phyloP scores from a whole-genome alignment of 2,797 vertebrate species.

The Selene dorsalis region DNA sequence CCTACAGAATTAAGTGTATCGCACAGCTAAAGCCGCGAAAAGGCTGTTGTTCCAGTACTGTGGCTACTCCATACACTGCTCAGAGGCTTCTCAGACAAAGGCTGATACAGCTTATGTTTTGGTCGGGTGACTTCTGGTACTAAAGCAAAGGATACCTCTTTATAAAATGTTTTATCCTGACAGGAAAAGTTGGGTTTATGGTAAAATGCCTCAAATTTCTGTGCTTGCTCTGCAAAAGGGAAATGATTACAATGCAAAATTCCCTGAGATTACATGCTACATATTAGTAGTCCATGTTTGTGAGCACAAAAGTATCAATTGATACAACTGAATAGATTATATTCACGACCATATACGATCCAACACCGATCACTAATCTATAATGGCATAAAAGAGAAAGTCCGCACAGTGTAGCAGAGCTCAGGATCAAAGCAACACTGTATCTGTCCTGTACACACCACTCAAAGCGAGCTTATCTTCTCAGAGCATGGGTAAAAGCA shows the following conservation, averaged over 20 bases:
- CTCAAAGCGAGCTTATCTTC: slow-evolving; percentile 76
- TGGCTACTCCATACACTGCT: background rate
- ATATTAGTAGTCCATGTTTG: slow-evolving; percentile 23
- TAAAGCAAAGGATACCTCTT: slow-evolving; percentile 30
- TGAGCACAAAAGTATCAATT: slow-evolving; percentile 29
- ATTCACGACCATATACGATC: slow-evolving; percentile 42
- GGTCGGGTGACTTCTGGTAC: slow-evolving; percentile 10
- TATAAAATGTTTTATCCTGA: background rate
- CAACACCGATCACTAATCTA: slow-evolving; percentile 45
- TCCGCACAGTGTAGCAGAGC: slow-evolving; percentile 49
- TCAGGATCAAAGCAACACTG: slow-evolving; percentile 62
- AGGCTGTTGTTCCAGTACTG: slow-evolving; percentile 51
- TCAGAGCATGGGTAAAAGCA: slow-evolving; percentile 66
- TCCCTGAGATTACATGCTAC: slow-evolving; percentile 8
- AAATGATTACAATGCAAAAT: background rate
- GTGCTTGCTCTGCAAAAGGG: background rate
- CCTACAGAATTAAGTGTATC: slow-evolving; percentile 55
- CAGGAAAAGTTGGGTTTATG: background rate
- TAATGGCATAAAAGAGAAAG: slow-evolving; percentile 29
- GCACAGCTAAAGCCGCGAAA: slow-evolving; percentile 51
- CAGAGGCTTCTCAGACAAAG: slow-evolving; percentile 32
- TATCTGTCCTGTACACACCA: slow-evolving; percentile 73
- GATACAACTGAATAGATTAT: no score
- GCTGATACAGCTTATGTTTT: slow-evolving; percentile 17
- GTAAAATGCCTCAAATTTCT: background rate